phyloP scores from a whole-genome alignment of 1,140 invertebrate genomes.

The Laupala kohalensis region DNA sequence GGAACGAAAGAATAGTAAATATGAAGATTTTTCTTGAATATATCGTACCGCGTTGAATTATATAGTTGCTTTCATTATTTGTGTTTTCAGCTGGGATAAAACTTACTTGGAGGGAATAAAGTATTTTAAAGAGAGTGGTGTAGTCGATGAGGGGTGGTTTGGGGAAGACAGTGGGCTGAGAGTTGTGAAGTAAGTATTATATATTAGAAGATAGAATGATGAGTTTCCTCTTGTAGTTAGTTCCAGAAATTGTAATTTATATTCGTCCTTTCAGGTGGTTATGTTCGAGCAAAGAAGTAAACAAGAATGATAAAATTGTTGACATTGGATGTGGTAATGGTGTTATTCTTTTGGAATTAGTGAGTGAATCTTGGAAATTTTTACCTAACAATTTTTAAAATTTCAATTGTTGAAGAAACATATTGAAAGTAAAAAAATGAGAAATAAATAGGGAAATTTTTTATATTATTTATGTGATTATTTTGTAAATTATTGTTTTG shows the following conservation, averaged over 20 bases:
- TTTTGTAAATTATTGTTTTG: too few species aligned
- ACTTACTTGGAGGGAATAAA: conserved; percentile 65
- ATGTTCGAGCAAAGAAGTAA: conserved; percentile 20
- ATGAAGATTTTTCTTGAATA: background rate
- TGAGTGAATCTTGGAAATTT: conserved; percentile 18
- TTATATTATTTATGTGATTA: too few species aligned
- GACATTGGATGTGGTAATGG: conserved; percentile 86
- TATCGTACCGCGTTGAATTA: background rate
- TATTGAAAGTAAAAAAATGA: too few species aligned
- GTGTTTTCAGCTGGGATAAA: conserved; percentile 60
- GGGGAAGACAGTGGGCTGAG: conserved; percentile 65
- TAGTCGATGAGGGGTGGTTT: conserved; percentile 89
- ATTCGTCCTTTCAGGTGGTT: conserved; percentile 24
- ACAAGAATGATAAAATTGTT: conserved; percentile 36
- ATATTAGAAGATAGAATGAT: background rate
- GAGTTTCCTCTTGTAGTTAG: conserved; percentile 36
- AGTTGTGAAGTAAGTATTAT: conserved; percentile 44
- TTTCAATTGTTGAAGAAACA: too few species aligned
- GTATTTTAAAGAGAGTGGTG: conserved; percentile 71
- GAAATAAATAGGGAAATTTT: too few species aligned
- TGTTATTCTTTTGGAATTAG: conserved; percentile 63
- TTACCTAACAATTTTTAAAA: too few species aligned
- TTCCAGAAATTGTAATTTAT: conserved; percentile 5
- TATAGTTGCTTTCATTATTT: conserved; percentile 14
- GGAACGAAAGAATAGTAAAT: conserved; percentile 64